Evolutionary conservation across 2,113 vertebrate genomes (phyloP).

Genomic region (Naja naja): DNA sequence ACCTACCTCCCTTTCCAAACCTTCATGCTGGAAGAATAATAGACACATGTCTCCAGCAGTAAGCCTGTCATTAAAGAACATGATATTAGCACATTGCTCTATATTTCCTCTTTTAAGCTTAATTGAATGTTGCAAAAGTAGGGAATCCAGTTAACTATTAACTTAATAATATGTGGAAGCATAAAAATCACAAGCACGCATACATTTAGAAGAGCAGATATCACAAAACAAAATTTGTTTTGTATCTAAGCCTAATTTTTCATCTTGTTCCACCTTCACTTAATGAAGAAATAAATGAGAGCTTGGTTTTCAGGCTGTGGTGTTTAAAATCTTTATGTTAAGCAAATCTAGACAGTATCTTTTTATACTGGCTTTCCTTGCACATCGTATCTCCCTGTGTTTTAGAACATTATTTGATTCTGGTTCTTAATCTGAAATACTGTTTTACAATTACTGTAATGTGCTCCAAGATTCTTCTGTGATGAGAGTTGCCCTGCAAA

Average conservation of each 20-base stretch:
- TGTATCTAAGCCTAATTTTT: not conserved
- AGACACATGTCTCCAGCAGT: slow-evolving; percentile 25
- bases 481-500: not conserved
- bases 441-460: not conserved
- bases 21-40: slow-evolving; percentile 1
- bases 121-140: slow-evolving; percentile 5
- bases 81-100: slow-evolving; percentile 16
- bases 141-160: slow-evolving; percentile 15
- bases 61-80: slow-evolving; percentile 22
- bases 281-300: not conserved
- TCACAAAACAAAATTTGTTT: not conserved
- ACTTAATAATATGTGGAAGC: not conserved
- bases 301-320: not conserved
- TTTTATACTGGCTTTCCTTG: not conserved
- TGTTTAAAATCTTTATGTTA: not conserved
- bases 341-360: not conserved
- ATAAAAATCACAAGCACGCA: not conserved
- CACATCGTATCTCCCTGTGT: not conserved
- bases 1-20: slow-evolving; percentile 16
- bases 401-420: not conserved
- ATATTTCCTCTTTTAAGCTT: slow-evolving; percentile 24
- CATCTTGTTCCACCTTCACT: not conserved
- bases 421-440: not conserved
- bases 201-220: not conserved
- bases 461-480: not conserved